Evolutionary conservation across 2,113 vertebrate species (phyloP), one percentile per base, ranked within the genome.

Genomic region (Procavia capensis): DNA sequence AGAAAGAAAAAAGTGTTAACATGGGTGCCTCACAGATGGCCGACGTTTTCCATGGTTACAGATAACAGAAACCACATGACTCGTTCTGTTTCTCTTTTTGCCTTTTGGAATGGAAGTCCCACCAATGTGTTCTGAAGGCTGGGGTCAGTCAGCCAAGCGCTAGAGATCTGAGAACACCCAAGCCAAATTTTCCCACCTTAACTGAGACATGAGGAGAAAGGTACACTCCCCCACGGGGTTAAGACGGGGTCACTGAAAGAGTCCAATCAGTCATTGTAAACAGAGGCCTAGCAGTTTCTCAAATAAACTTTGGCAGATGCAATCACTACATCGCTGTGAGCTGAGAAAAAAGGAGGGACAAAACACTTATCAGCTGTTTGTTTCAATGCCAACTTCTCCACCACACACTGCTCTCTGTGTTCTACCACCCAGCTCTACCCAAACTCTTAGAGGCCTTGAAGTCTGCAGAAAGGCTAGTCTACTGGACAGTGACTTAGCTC

Each of bases 21-120:
- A 90, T 7, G 34, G 96, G 89, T 96, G 94, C 36, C 22, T 96
- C 78, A 90, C 93, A 98, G 86, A 98, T 93, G 96, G 96, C 72
- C 41, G 47, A 68, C 3, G 2, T 96, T 97, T 97, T 97, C 97
- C 92, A 97, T 91, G 83, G 95, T 96, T 96, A 98, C 24, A 83
- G 84, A 97, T 74, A 96, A 93, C 66, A 85, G 41, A 93, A 89
- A 94, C 89, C 95, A 94, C 16, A 16, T 96, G 96, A 95, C 72
- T 2, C 34, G 81, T 54, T 76, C 91, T 1, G 1, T 80, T 75
- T 94, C 72, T 92, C 87, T 92, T 86, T 96, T 86, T 95, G 86
- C 80, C 27, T 95, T 96, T 81, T 92, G 95, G 82, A 95, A 68
- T 90, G 47, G 86, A 96, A 96, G 95, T 1, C 1, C 86, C 34